Conservation (phyloP, 2,888 invertebrate species). For the Watsonalla cultraria region DNA sequence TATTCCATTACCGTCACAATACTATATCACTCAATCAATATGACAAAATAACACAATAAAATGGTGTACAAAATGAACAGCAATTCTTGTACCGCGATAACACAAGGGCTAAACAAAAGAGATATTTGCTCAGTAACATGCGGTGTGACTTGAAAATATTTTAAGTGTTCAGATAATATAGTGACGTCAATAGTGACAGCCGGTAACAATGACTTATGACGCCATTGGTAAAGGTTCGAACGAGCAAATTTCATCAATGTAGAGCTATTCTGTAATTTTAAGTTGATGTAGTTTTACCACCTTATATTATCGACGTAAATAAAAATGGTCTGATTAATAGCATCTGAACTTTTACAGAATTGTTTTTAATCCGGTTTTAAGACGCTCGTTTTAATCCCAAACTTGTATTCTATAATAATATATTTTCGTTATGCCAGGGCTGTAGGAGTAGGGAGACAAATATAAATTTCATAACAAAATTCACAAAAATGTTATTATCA, state of each 20-base stretch:
- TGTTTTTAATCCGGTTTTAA: no score
- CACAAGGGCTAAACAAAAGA: background rate
- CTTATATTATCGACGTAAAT: background rate
- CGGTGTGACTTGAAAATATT: background rate
- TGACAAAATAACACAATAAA: background rate
- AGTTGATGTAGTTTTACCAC: background rate
- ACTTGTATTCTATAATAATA: no score
- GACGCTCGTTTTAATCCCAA: no score
- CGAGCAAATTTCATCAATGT: background rate
- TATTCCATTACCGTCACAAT: background rate
- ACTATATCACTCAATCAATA: background rate
- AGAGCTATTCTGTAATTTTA: background rate
- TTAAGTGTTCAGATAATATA: background rate
- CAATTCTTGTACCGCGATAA: background rate
- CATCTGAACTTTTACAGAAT: no score
- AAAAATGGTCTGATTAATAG: no score
- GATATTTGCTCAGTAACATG: background rate
- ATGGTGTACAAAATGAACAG: background rate
- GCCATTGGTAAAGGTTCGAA: background rate
- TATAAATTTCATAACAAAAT: no score
- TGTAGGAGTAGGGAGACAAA: no score
- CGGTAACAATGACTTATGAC: background rate
- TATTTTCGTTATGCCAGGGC: no score
- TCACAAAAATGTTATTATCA: no score
- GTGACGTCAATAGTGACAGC: slow-evolving; percentile 2